These are phyloP conservation scores for Heteromyza rotundicornis DNA, from an alignment of 2,888 invertebrate genomes.

Conservation along the genomic window DNA sequence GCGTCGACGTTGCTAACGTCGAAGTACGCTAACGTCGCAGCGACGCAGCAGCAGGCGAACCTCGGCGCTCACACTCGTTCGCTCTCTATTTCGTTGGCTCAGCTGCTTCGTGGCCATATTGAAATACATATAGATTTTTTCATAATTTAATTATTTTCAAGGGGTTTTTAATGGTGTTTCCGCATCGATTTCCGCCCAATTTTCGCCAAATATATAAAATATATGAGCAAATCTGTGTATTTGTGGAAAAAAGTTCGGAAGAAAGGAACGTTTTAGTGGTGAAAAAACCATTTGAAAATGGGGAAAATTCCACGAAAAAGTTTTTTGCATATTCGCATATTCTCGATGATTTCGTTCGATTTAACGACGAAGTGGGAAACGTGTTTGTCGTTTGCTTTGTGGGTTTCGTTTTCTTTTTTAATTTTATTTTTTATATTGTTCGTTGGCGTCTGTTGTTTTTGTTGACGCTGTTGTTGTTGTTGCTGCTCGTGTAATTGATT, in stretches of 20 bases:
- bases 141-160: neutral
- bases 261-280: neutral
- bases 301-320: neutral
- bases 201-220: neutral
- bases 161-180: neutral
- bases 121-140: neutral
- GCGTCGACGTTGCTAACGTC: neutral
- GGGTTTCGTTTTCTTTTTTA: neutral
- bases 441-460: neutral
- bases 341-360: neutral
- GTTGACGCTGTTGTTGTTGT: neutral
- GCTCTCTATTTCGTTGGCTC: neutral
- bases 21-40: neutral
- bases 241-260: neutral
- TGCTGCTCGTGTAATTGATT: slow-evolving; percentile 3
- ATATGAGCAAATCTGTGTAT: neutral
- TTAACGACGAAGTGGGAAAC: neutral
- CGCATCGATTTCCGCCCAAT: neutral
- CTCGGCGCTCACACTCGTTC: neutral
- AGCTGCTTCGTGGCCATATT: slow-evolving; percentile 6
- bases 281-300: neutral
- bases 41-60: neutral
- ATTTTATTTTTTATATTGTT: neutral
- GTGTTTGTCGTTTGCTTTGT: slow-evolving; percentile 3
- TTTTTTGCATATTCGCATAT: neutral